phyloP scores from a whole-genome alignment of 2,888 invertebrate genomes.

The Eupeodes luniger region DNA sequence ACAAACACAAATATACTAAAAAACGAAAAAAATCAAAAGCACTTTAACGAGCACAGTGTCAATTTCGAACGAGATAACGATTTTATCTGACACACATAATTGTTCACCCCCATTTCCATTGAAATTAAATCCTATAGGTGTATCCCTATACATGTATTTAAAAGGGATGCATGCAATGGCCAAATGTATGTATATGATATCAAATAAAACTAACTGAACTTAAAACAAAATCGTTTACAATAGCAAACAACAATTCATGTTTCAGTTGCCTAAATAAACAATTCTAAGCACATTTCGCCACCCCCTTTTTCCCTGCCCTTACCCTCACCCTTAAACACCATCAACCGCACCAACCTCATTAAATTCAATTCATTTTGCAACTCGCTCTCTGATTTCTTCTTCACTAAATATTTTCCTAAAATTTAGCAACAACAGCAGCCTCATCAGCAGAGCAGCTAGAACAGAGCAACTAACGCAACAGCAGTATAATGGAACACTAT shows the following conservation, averaged over 20 bases:
- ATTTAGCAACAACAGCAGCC: conserved; percentile 12
- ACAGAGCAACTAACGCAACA: neutral
- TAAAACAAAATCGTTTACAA: conserved; percentile 62
- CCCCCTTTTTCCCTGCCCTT: neutral
- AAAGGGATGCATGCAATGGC: neutral
- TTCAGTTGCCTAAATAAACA: conserved; percentile 47
- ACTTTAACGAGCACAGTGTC: conserved; percentile 36
- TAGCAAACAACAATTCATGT: conserved; percentile 61
- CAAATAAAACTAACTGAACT: conserved; percentile 52
- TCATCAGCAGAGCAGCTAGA: neutral
- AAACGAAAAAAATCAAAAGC: conserved; percentile 2
- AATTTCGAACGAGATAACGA: conserved; percentile 36
- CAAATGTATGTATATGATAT: neutral
- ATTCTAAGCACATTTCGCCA: conserved; percentile 49
- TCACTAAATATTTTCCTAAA: conserved; percentile 56
- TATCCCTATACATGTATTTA: neutral
- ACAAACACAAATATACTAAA: neutral
- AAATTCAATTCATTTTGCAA: conserved; percentile 67
- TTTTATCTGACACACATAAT: conserved; percentile 42
- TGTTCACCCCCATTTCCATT: conserved; percentile 14
- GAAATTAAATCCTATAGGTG: neutral
- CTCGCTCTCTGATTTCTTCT: conserved; percentile 46
- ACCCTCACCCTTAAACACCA: neutral
- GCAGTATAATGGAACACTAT: conserved; percentile 13
- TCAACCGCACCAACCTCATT: conserved; percentile 57